phyloP scores from a whole-genome alignment of 2,113 vertebrate genomes.

The Nothobranchius kuhntae region DNA sequence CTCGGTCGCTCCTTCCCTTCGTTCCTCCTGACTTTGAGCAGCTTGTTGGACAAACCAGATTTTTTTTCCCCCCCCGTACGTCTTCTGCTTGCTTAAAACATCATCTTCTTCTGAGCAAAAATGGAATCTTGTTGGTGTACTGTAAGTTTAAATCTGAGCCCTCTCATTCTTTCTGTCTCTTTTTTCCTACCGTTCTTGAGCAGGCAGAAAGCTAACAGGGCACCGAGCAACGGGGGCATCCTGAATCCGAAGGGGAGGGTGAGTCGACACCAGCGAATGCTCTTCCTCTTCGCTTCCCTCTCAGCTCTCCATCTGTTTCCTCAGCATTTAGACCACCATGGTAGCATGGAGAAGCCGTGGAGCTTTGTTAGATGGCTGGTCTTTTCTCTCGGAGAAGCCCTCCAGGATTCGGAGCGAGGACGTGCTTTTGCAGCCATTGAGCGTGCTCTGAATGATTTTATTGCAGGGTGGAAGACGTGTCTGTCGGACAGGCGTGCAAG shows the following conservation, averaged over 20 bases:
- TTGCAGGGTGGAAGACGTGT: constrained; percentile 24
- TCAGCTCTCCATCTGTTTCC: constrained; percentile 60
- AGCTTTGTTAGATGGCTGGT: constrained; percentile 47
- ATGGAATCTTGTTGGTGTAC: constrained; percentile 26
- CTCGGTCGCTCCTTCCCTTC: constrained; percentile 25
- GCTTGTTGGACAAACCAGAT: constrained; percentile 1
- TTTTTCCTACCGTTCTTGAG: constrained; percentile 50
- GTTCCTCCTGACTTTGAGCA: constrained; percentile 15
- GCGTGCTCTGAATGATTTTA: constrained; percentile 25
- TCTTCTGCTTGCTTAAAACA: not conserved
- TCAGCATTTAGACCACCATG: constrained; percentile 58
- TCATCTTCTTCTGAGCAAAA: constrained; percentile 2
- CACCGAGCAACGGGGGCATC: constrained; percentile 36
- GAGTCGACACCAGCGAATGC: constrained; percentile 54
- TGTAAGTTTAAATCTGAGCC: constrained; percentile 66
- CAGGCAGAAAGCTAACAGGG: constrained; percentile 53
- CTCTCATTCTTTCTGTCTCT: constrained; percentile 46
- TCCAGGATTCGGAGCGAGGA: constrained; percentile 12
- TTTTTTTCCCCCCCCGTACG: not conserved
- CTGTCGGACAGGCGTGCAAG: constrained; percentile 24
- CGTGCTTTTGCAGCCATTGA: not conserved
- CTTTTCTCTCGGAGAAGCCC: constrained; percentile 25
- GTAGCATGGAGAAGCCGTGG: constrained; percentile 36
- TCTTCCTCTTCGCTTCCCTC: constrained; percentile 56
- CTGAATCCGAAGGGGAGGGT: constrained; percentile 64